Conservation (phyloP, 2,888 invertebrate genomes). For the Apamea epomidion region DNA sequence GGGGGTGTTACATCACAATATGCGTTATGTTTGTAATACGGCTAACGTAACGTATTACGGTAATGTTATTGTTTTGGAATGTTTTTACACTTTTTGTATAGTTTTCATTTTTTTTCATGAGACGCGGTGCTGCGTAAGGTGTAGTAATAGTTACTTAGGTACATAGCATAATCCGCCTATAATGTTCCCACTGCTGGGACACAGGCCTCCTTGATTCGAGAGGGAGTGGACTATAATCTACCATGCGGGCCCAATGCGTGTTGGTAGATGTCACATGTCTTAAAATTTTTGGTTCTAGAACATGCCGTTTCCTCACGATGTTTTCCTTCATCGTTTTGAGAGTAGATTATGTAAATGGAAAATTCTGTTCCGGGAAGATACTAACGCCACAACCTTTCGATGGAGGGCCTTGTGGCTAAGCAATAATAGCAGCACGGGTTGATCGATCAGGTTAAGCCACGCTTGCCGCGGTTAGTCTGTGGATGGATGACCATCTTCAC, state of each 20-base stretch:
- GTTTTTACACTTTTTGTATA: not conserved
- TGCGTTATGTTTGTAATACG: not conserved
- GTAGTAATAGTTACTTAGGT: too few species aligned
- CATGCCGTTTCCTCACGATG: not conserved
- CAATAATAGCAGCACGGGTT: too few species aligned
- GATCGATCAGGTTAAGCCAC: too few species aligned
- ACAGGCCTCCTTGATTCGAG: not conserved
- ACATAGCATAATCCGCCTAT: not conserved
- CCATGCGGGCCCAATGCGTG: not conserved
- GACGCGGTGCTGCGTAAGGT: too few species aligned
- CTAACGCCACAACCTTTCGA: not conserved
- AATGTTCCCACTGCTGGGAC: not conserved
- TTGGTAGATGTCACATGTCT: not conserved
- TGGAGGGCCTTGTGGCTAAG: too few species aligned
- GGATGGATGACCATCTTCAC: too few species aligned
- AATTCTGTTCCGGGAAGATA: not conserved
- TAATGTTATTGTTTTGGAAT: not conserved
- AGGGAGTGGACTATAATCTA: not conserved
- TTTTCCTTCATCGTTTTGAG: not conserved
- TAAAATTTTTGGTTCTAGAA: not conserved
- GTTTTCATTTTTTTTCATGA: too few species aligned
- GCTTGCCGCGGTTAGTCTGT: too few species aligned
- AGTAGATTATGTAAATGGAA: not conserved
- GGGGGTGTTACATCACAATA: conserved; percentile 5
- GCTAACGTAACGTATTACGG: not conserved